phyloP scores from a whole-genome alignment of 1,140 invertebrate species.

The Trachymyrmex septentrionalis region DNA sequence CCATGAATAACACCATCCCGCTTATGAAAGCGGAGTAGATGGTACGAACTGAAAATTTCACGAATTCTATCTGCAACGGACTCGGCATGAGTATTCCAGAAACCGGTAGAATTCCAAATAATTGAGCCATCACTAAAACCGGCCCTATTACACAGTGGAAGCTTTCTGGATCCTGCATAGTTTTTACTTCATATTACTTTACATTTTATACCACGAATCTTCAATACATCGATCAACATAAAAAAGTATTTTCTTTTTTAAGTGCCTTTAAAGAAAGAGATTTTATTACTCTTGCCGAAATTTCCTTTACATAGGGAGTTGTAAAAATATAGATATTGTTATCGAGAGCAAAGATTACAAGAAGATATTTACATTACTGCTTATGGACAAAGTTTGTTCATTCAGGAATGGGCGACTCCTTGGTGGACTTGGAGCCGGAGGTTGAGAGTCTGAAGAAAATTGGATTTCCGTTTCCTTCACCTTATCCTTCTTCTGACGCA shows the following conservation, averaged over 20 bases:
- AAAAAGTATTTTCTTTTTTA: neutral
- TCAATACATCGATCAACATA: neutral
- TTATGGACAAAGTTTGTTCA: neutral
- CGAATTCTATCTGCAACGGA: slow-evolving; percentile 75
- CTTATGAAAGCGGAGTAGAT: slow-evolving; percentile 75
- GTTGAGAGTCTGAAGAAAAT: neutral
- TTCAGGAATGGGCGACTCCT: slow-evolving; percentile 14
- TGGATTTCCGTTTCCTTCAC: neutral
- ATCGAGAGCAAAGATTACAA: neutral
- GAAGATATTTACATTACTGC: slow-evolving; percentile 23
- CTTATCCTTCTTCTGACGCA: slow-evolving; percentile 8
- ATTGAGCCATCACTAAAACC: slow-evolving; percentile 79
- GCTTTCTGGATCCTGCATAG: slow-evolving; percentile 79
- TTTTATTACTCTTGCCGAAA: neutral
- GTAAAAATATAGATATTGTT: neutral
- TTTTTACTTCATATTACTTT: neutral
- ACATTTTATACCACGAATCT: neutral
- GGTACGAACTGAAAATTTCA: slow-evolving; percentile 68
- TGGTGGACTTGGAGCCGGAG: neutral
- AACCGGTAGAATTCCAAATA: slow-evolving; percentile 83
- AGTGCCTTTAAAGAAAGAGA: neutral
- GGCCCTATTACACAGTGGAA: slow-evolving; percentile 81
- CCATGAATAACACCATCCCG: slow-evolving; percentile 71
- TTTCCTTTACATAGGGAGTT: neutral
- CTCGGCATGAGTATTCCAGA: slow-evolving; percentile 72